Conservation (phyloP, 2,797 vertebrate genomes). For the Luscinia luscinia region DNA sequence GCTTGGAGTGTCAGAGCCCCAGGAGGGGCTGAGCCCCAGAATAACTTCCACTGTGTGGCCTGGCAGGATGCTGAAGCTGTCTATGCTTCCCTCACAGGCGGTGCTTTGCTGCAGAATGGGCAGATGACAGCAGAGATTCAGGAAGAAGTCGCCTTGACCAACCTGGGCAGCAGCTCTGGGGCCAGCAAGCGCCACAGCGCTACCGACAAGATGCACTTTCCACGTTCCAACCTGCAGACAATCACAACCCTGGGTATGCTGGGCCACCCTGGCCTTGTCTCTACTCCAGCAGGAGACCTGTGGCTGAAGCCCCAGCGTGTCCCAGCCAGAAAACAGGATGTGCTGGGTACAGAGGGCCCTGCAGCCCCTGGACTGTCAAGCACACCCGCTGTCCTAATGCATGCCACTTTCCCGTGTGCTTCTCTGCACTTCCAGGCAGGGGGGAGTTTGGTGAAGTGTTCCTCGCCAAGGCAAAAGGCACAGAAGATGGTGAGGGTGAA, state of each 20-base stretch:
- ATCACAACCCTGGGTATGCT: constrained; percentile 93
- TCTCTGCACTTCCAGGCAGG: constrained; percentile 80
- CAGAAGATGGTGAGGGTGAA: constrained; percentile 86
- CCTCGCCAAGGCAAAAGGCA: constrained; percentile 90
- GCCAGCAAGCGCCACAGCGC: constrained; percentile 90
- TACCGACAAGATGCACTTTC: constrained; percentile 90
- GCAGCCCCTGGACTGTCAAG: background rate
- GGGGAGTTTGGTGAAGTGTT: constrained; percentile 97
- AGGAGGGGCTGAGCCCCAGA: background rate
- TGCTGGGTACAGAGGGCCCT: background rate
- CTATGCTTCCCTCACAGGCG: constrained; percentile 76
- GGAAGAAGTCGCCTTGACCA: constrained; percentile 93
- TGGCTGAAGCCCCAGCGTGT: background rate
- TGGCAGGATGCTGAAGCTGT: background rate
- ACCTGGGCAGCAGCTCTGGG: constrained; percentile 81
- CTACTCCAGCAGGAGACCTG: background rate
- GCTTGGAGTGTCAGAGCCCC: background rate
- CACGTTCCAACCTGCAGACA: constrained; percentile 88
- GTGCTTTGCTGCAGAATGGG: constrained; percentile 88
- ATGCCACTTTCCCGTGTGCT: background rate
- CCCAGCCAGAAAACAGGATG: background rate
- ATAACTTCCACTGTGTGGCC: background rate
- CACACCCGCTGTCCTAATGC: background rate
- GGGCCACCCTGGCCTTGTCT: background rate
- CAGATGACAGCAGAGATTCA: constrained; percentile 93